Evolutionary conservation across 2,113 vertebrate genomes (phyloP).

Genomic region (Noturus placidus): DNA sequence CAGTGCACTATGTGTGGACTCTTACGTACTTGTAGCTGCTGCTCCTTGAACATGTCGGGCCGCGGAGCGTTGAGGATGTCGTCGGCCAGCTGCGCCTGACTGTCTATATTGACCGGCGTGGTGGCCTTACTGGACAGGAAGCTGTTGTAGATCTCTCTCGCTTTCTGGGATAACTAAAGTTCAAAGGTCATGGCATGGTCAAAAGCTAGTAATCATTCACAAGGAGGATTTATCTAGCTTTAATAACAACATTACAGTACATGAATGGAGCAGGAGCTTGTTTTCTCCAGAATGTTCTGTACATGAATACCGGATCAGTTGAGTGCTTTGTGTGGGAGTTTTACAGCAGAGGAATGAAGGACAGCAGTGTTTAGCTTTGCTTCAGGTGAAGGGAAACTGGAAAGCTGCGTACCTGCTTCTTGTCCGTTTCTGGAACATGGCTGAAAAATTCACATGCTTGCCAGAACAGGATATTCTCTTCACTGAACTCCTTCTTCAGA

Average conservation of each 20-base stretch:
- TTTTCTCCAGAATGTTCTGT: background rate
- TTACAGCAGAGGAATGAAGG: constrained; percentile 11
- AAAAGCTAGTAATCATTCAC: background rate
- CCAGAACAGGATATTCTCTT: constrained; percentile 99
- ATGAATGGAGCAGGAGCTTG: background rate
- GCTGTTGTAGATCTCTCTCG: constrained; percentile 93
- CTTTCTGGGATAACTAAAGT: constrained; percentile 87
- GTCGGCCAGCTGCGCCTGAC: constrained; percentile 93
- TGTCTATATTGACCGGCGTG: constrained; percentile 97
- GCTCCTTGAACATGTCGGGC: constrained; percentile 97
- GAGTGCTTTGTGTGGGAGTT: constrained; percentile 7
- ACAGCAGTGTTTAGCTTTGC: constrained; percentile 12
- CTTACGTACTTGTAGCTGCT: constrained; percentile 88
- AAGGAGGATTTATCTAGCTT: background rate
- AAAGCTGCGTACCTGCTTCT: constrained; percentile 81
- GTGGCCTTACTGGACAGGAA: constrained; percentile 97
- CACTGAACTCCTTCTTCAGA: constrained; percentile 97
- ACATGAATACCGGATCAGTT: background rate
- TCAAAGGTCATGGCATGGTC: constrained; percentile 17
- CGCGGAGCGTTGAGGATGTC: constrained; percentile 91
- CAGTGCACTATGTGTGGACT: background rate
- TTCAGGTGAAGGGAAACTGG: background rate
- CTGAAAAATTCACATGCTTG: constrained; percentile 95
- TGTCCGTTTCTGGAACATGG: constrained; percentile 91
- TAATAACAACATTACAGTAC: background rate